Conservation (phyloP, 2,113 vertebrate genomes). For the Lathamus discolor region DNA sequence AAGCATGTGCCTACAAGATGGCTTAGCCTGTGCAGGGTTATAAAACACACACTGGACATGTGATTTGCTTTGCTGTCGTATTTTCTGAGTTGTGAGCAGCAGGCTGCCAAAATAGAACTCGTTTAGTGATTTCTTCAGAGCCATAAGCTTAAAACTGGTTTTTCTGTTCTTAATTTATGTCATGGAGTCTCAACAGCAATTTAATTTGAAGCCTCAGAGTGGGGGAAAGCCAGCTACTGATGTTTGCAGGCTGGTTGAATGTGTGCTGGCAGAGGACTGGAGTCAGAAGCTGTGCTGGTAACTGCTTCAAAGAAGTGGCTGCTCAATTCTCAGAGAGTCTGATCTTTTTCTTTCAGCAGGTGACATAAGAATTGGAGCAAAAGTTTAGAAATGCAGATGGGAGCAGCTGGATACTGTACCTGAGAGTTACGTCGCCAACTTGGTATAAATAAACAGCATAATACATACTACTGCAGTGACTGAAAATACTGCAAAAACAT, state of each 20-base stretch:
- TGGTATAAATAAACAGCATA: not conserved
- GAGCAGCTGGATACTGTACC: not conserved
- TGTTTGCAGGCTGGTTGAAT: conserved; percentile 51
- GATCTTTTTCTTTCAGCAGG: conserved; percentile 1
- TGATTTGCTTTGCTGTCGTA: conserved; percentile 32
- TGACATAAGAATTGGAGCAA: conserved; percentile 34
- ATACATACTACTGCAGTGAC: not conserved
- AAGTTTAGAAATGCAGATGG: not conserved
- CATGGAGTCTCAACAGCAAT: conserved; percentile 57
- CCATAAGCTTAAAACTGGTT: conserved; percentile 49
- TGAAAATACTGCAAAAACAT: not conserved
- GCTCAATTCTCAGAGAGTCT: not conserved
- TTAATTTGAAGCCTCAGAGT: conserved; percentile 61
- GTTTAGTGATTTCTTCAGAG: conserved; percentile 60
- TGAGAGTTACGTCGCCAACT: not conserved
- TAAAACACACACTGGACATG: conserved; percentile 47
- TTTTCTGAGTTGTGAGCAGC: conserved; percentile 37
- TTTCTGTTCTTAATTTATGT: conserved; percentile 73
- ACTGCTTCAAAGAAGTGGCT: conserved; percentile 52
- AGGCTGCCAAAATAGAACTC: conserved; percentile 60
- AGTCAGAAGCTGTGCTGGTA: conserved; percentile 36
- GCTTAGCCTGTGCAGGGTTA: conserved; percentile 15
- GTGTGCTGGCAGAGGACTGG: conserved; percentile 38
- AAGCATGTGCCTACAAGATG: conserved; percentile 64
- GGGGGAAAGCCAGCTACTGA: conserved; percentile 60